These are phyloP conservation scores for Oreochromis mossambicus DNA, from an alignment of 2,797 vertebrate genomes.

Conservation along the genomic window DNA sequence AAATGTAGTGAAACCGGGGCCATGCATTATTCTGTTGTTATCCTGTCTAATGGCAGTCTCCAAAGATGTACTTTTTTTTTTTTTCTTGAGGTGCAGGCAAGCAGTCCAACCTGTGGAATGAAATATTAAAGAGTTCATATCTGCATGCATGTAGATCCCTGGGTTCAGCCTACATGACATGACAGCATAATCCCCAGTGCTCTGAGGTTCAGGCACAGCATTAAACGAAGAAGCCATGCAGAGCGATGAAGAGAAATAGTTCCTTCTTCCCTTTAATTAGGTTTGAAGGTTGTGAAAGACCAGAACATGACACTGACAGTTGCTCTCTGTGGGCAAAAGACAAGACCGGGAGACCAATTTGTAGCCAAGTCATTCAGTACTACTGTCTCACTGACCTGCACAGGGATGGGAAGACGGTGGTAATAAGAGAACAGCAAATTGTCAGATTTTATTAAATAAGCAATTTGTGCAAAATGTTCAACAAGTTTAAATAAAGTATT, in stretches of 20 bases:
- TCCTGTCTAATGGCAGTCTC: constrained; percentile 52
- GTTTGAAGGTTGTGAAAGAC: constrained; percentile 60
- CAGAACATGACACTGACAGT: constrained; percentile 53
- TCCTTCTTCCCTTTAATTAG: constrained; percentile 54
- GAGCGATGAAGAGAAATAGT: constrained; percentile 48
- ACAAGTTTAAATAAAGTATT: neutral
- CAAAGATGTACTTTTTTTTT: constrained; percentile 6
- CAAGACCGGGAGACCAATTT: constrained; percentile 57
- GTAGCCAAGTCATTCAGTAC: constrained; percentile 44
- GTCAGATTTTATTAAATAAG: neutral
- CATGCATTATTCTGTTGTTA: constrained; percentile 66
- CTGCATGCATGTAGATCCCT: constrained; percentile 40
- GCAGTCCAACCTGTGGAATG: constrained; percentile 44
- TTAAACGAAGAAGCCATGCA: constrained; percentile 34
- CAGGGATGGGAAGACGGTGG: neutral
- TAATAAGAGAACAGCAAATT: neutral
- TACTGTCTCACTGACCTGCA: constrained; percentile 18
- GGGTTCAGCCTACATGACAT: constrained; percentile 32
- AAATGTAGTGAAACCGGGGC: constrained; percentile 22
- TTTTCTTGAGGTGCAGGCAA: constrained; percentile 38
- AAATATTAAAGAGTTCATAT: constrained; percentile 70
- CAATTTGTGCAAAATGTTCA: neutral
- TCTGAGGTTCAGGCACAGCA: constrained; percentile 12
- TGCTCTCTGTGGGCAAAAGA: constrained; percentile 42
- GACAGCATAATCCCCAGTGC: constrained; percentile 43